Percentiles rank a stretch among this genome's conserved stretches.
Evolutionary conservation across 1,140 invertebrate genomes (phyloP).

Genomic region (Anagrus nilaparvatae): DNA sequence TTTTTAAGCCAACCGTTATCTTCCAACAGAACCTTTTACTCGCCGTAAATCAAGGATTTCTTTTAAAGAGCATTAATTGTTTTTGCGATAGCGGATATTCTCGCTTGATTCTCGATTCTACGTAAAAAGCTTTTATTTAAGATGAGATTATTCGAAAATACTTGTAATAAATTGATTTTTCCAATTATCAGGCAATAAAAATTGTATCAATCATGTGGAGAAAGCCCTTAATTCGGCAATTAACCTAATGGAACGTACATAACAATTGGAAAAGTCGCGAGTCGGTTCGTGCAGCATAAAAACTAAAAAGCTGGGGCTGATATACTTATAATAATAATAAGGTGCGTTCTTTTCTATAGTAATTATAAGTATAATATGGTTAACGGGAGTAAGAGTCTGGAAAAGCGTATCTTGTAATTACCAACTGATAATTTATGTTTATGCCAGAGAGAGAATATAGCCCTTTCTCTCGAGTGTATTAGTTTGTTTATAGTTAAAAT

Average conservation of each 20-base stretch:
- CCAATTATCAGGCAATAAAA: too few relatives aligned
- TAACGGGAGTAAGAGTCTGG: constrained; percentile 3
- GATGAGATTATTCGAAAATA: too few relatives aligned
- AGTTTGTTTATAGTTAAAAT: constrained; percentile 12
- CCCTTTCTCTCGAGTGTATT: constrained; percentile 28
- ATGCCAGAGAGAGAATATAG: constrained; percentile 38
- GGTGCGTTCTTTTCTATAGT: too few relatives aligned
- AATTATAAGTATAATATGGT: too few relatives aligned
- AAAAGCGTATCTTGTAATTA: constrained; percentile 41
- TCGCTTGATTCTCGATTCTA: background rate
- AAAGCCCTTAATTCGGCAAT: constrained; percentile 45
- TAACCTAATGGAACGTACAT: constrained; percentile 46
- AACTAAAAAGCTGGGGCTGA: constrained; percentile 23
- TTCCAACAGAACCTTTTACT: constrained; percentile 24
- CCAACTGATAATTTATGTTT: constrained; percentile 47
- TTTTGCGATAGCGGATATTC: constrained; percentile 37
- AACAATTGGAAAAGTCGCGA: constrained; percentile 41
- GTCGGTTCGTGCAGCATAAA: constrained; percentile 24
- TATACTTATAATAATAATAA: too few relatives aligned
- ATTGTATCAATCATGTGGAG: constrained; percentile 17
- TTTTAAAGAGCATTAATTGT: constrained; percentile 45
- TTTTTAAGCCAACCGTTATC: constrained; percentile 37
- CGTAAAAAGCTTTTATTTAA: background rate
- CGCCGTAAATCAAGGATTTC: constrained; percentile 41
- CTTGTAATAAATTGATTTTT: too few relatives aligned